Base-by-base conservation (phyloP, 2,113 vertebrate genomes). In the Mobula hypostoma region DNA sequence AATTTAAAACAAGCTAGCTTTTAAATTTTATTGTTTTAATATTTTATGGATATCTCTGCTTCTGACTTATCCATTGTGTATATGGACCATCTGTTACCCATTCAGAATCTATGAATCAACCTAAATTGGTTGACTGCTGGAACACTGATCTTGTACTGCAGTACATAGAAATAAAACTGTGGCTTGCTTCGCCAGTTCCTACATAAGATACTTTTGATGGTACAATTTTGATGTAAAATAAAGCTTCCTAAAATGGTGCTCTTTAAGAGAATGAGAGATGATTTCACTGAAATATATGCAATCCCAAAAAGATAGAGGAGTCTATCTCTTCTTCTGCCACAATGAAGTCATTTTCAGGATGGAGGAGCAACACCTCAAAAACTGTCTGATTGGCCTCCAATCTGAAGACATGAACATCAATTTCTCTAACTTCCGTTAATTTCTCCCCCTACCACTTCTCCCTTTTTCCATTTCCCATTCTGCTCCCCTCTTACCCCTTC, bases 31-130 rank as follows among this genome's bases (percentile, higher is more conserved):
- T 93, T 74, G 91, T 70, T 14, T 40, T 29, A 76, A 76, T 93
- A 74, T 76, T 74, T 93, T 93, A 93, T 93, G 91, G 72, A 93
- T 70, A 74, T 21, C 40, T 76, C 68, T 74, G 66, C 21, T 93
- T 40, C 24, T 74, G 40, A 93, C 40, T 48, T 93, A 93, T 93
- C 36, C 91, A 93, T 21, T 1, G 40, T 40, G 74, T 40, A 93
- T 27, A 93, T 40, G n/a, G 21, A 74, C 70, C 91, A 93, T 93
- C 91, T 93, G 91, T 93, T 93, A 93, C 91, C 70, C 91, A 76
- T 93, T 93, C 48, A 27, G 36, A 76, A 93, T 74, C 68, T 56
- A 93, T 93, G 36, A 93, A 93, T 93, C 91, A 93, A 93, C 70
- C 70, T 74, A 74, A 93, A 76, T 93, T 93, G 70, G 91, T 72